Conservation (phyloP, 2,113 vertebrate species). For the Chloropsis cyanopogon region DNA sequence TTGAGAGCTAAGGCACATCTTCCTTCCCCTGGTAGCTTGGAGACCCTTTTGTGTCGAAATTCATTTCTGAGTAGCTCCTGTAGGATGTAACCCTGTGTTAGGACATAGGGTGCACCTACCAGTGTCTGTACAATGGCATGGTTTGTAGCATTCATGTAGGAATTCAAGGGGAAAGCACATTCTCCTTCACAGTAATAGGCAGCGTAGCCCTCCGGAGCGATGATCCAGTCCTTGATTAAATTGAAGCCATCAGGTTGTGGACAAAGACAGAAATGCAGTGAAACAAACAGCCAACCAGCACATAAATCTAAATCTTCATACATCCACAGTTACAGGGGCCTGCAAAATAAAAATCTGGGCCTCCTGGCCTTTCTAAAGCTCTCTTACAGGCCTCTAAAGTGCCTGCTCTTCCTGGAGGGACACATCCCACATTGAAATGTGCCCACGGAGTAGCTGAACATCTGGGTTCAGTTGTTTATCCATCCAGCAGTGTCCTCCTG, state of each 20-base stretch:
- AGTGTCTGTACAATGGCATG: slow-evolving; percentile 98
- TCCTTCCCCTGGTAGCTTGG: not conserved
- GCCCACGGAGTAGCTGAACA: not conserved
- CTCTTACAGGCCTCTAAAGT: not conserved
- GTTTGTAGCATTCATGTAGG: slow-evolving; percentile 98
- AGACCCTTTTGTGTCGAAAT: not conserved
- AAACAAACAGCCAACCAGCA: not conserved
- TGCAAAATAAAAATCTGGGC: not conserved
- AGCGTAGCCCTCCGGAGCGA: slow-evolving; percentile 93
- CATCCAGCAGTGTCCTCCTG: not conserved
- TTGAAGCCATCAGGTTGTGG: not conserved
- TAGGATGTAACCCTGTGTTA: not conserved
- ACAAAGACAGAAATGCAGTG: not conserved
- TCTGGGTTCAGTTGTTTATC: not conserved
- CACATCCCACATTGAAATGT: not conserved
- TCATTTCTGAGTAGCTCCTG: not conserved
- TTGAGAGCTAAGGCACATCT: not conserved
- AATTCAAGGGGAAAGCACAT: slow-evolving; percentile 94
- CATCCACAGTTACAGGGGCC: not conserved
- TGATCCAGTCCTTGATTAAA: slow-evolving; percentile 92
- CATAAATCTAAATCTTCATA: not conserved
- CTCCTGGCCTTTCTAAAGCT: not conserved
- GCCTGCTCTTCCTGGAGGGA: not conserved
- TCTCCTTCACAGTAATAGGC: slow-evolving; percentile 98
- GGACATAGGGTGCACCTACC: slow-evolving; percentile 72